Conservation (phyloP, 2,888 invertebrate species). For the Biston betularia region DNA sequence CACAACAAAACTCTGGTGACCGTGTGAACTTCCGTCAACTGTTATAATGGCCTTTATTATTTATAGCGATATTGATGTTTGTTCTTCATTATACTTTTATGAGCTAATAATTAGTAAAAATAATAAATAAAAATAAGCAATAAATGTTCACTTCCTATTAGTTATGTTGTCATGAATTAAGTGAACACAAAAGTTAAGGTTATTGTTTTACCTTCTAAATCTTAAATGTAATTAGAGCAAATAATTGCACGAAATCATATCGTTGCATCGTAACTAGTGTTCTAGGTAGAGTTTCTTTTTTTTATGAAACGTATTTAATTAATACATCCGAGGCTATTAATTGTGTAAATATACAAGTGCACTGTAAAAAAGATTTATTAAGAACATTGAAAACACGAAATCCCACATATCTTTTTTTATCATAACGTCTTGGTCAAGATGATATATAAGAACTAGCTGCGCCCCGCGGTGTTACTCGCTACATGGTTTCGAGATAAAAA, state of each 20-base stretch:
- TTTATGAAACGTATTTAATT: too few relatives aligned
- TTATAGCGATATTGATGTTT: constrained; percentile 2
- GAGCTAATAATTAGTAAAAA: constrained; percentile 4
- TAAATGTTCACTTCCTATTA: constrained; percentile 2
- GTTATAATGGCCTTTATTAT: constrained; percentile 11
- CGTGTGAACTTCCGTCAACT: constrained; percentile 6
- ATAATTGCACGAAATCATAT: not conserved
- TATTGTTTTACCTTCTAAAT: not conserved
- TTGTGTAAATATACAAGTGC: not conserved
- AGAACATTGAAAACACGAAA: too few relatives aligned
- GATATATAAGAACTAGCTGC: too few relatives aligned
- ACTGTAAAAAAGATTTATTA: too few relatives aligned
- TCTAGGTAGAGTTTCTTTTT: not conserved
- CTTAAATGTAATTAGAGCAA: not conserved
- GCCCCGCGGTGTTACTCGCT: too few relatives aligned
- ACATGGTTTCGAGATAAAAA: too few relatives aligned
- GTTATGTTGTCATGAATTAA: constrained; percentile 1
- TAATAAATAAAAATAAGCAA: not conserved
- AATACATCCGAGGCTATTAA: too few relatives aligned
- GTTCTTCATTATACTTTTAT: constrained; percentile 7
- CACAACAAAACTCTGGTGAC: not conserved
- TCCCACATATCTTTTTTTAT: too few relatives aligned
- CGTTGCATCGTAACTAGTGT: not conserved
- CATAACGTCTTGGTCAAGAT: too few relatives aligned
- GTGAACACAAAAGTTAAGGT: constrained; percentile 1